phyloP scores from a whole-genome alignment of 2,797 vertebrate species.

The Anas acuta region DNA sequence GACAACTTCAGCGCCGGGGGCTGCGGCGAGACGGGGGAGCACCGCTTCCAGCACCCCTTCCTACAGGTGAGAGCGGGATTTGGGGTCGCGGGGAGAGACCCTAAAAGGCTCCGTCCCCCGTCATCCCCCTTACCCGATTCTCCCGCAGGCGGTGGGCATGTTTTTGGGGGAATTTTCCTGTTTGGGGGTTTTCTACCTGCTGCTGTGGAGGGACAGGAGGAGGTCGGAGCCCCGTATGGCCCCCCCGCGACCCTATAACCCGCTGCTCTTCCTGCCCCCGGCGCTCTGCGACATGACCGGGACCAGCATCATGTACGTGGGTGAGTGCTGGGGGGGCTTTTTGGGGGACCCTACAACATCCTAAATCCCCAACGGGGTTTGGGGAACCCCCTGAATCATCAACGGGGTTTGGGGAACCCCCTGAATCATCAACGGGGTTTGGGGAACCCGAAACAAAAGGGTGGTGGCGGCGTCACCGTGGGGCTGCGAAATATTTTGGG shows the following conservation, averaged over 20 bases:
- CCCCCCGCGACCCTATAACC: constrained; percentile 83
- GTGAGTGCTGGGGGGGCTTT: neutral
- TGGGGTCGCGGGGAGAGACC: too few relatives aligned
- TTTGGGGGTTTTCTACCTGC: constrained; percentile 86
- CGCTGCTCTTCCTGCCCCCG: constrained; percentile 89
- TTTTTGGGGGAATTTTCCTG: constrained; percentile 93
- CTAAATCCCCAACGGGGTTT: too few relatives aligned
- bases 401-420: too few relatives aligned
- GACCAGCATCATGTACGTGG: constrained; percentile 94
- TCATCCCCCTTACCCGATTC: neutral
- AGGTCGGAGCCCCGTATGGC: constrained; percentile 78
- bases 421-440: too few relatives aligned
- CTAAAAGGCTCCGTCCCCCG: neutral
- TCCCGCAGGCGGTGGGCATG: constrained; percentile 89
- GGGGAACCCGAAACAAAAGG: too few relatives aligned
- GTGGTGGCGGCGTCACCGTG: too few relatives aligned
- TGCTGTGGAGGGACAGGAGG: constrained; percentile 79
- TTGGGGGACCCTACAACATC: neutral
- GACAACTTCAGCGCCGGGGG: constrained; percentile 84
- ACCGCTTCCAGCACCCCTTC: constrained; percentile 89
- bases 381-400: too few relatives aligned
- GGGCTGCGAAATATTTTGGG: too few relatives aligned
- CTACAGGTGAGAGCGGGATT: constrained; percentile 83
- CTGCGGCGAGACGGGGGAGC: constrained; percentile 75
- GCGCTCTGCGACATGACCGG: constrained; percentile 93